A percentile compares a stretch with the other conserved stretches of the same genome.
Conservation (phyloP, 2,113 vertebrate genomes). For the Merops nubicus region DNA sequence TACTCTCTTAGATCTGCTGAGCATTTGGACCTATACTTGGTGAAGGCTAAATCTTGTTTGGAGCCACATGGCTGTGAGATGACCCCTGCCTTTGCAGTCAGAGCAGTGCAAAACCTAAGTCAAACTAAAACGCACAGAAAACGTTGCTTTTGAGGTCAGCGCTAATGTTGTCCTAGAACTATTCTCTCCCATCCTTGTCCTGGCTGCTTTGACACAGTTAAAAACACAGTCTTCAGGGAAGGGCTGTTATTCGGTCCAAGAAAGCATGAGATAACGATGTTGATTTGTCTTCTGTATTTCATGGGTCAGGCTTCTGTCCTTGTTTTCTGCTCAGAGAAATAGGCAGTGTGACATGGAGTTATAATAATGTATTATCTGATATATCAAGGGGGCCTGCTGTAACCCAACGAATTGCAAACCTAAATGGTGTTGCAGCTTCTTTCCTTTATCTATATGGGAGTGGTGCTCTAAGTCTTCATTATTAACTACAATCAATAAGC, state of each 20-base stretch:
- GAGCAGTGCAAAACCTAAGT: not conserved
- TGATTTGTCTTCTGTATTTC: not conserved
- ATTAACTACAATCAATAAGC: constrained; percentile 26
- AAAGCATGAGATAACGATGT: not conserved
- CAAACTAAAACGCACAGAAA: not conserved
- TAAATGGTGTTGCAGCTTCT: not conserved
- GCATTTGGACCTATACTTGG: not conserved
- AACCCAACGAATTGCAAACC: not conserved
- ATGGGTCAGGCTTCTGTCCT: not conserved
- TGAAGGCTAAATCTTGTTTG: not conserved
- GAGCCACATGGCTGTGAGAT: not conserved
- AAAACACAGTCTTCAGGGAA: not conserved
- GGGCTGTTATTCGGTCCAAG: not conserved
- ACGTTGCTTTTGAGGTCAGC: not conserved
- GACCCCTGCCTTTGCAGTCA: not conserved
- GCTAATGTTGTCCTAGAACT: not conserved
- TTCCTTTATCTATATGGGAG: not conserved
- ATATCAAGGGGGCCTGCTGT: not conserved
- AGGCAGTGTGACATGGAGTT: not conserved
- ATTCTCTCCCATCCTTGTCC: not conserved
- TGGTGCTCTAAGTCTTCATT: not conserved
- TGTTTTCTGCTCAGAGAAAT: not conserved
- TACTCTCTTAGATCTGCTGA: not conserved
- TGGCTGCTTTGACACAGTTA: not conserved
- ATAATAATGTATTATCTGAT: not conserved